Percentiles rank a stretch among this genome's conserved stretches.
Conservation (phyloP, 2,797 vertebrate genomes). For the Aulostomus chinensis region DNA sequence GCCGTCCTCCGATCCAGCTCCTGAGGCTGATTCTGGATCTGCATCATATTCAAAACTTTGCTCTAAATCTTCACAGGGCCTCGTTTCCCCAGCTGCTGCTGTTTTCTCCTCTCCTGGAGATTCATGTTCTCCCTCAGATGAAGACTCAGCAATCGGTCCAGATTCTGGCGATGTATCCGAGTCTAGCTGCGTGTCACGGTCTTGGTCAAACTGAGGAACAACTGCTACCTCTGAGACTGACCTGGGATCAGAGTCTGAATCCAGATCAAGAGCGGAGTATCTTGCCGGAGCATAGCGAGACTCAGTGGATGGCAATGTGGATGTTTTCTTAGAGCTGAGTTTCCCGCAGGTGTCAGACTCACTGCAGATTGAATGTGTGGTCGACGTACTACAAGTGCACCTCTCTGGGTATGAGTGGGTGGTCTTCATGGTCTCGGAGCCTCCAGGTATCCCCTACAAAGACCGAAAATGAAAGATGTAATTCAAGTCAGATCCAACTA, state of each 20-base stretch:
- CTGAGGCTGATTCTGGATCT: constrained; percentile 61
- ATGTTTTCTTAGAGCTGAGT: constrained; percentile 22
- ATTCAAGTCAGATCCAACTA: too few relatives aligned
- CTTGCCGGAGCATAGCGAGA: constrained; percentile 44
- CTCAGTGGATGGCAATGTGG: constrained; percentile 29
- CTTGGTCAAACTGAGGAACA: constrained; percentile 41
- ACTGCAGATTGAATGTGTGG: constrained; percentile 12
- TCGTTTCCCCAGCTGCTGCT: constrained; percentile 16
- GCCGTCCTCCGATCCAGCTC: constrained; percentile 57
- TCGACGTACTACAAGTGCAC: constrained; percentile 26
- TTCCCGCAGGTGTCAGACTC: constrained; percentile 30
- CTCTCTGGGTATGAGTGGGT: constrained; percentile 34
- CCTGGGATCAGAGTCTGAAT: constrained; percentile 68
- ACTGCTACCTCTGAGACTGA: constrained; percentile 52
- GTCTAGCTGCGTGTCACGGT: constrained; percentile 32
- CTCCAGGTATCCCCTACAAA: constrained; percentile 51
- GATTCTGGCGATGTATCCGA: constrained; percentile 55
- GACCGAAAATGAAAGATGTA: not conserved
- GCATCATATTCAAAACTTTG: constrained; percentile 65
- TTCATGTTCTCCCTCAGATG: constrained; percentile 65
- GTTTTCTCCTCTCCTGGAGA: constrained; percentile 44
- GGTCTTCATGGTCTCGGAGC: constrained; percentile 37
- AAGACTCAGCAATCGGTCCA: constrained; percentile 60
- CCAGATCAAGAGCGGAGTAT: constrained; percentile 46
- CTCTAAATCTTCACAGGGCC: constrained; percentile 51